Base-by-base conservation (phyloP, 2,888 invertebrate genomes). In the Synanthedon myopaeformis region DNA sequence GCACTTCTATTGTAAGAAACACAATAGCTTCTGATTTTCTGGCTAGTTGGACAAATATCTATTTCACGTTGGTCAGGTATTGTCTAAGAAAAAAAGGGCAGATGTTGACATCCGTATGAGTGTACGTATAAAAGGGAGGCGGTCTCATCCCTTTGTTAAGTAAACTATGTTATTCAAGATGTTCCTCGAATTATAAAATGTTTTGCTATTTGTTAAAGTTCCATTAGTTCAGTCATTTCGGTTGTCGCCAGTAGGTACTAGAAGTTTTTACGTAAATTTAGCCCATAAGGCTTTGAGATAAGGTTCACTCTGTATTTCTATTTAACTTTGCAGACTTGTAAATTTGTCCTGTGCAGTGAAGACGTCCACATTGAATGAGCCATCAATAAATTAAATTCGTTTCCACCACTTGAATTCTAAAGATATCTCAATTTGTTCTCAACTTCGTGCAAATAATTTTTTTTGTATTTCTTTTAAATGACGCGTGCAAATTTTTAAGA, bases 171-270 rank as follows among this genome's bases (percentile, higher is more conserved):
- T 35, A 79, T 83, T 82, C 74, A 79, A 77, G 71, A 76, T 76
- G 75, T 87, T 86, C 85, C 67, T 69, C 81, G 86, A 85, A 86
- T 85, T 76, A 81, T 80, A 77, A 81, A 86, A 82, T 81, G 80
- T 80, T 87, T 86, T 82, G 82, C 79, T 83, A 86, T 87, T 86
- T 86, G 86, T 87, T 84, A 85, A 82, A 85, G 70, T 82, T 79
- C 81, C 78, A 86, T 87, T 86, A 76, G 82, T 77, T 81, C 72
- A 81, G 83, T 82, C 83, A 82, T 79, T 79, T 79, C 70, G 68
- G 71, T 69, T 35, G 6, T n/a, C 54, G 12, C 28, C 45, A 13
- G 6, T 42, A 3, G 2, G 19, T 23, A 5, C 23, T 5, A 23
- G 23, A 5, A 23, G 23, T 5, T 1, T 23, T 23, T 45, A 14